Percentiles rank a stretch among this genome's conserved stretches.
Conservation (phyloP, 2,113 vertebrate species). For the Scomber japonicus region DNA sequence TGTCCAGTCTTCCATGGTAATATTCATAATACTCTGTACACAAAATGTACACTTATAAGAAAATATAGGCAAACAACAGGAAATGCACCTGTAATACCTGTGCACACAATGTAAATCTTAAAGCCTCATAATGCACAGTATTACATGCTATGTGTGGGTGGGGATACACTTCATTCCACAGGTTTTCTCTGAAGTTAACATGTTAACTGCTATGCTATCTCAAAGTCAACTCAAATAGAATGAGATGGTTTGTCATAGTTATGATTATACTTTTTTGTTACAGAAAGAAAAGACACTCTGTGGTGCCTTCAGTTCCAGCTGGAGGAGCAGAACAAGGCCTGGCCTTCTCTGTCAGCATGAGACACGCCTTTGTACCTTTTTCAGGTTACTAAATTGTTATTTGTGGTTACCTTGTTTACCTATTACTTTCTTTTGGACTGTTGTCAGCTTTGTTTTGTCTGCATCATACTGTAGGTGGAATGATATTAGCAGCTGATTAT, state of each 20-base stretch:
- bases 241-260: neutral
- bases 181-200: neutral
- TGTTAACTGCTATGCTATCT: neutral
- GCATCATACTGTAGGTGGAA: slow-evolving; percentile 84
- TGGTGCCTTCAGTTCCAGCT: slow-evolving; percentile 29
- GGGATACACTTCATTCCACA: neutral
- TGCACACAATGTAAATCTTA: too few relatives aligned
- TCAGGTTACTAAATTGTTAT: slow-evolving; percentile 84
- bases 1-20: too few relatives aligned
- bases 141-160: neutral
- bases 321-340: slow-evolving; percentile 76
- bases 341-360: slow-evolving; percentile 93
- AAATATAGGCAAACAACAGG: too few relatives aligned
- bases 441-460: slow-evolving; percentile 1
- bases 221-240: neutral
- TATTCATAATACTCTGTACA: too few relatives aligned
- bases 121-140: too few relatives aligned
- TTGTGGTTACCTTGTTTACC: neutral
- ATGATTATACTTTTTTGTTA: neutral
- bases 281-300: slow-evolving; percentile 69
- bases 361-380: slow-evolving; percentile 96
- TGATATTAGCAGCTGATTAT: slow-evolving; percentile 96
- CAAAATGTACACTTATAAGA: too few relatives aligned
- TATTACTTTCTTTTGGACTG: neutral
- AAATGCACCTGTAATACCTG: too few relatives aligned